A percentile compares a stretch with the other conserved stretches of the same genome.
phyloP scores from a whole-genome alignment of 2,113 vertebrate species.

The Amphiprion ocellaris region DNA sequence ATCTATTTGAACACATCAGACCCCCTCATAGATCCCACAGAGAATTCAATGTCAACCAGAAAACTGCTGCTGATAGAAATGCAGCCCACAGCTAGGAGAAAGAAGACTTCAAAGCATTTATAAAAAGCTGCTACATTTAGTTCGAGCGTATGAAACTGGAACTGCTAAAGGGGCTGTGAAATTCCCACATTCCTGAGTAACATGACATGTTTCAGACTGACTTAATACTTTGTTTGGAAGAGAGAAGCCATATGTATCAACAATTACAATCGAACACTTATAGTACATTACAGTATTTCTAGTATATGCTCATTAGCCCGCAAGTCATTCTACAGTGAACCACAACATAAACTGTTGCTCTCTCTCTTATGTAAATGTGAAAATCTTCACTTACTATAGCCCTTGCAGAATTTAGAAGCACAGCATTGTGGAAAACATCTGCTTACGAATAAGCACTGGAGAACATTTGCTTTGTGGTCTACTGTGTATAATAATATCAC shows the following conservation, averaged over 20 bases:
- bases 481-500: no score
- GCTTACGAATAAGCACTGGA: neutral
- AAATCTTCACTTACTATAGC: neutral
- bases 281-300: no score
- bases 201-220: neutral
- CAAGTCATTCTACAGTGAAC: neutral
- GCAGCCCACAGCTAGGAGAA: slow-evolving; percentile 33
- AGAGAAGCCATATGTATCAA: neutral
- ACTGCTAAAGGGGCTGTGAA: slow-evolving; percentile 10
- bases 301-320: neutral
- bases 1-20: slow-evolving; percentile 73
- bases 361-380: neutral
- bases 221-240: neutral
- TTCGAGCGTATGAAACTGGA: slow-evolving; percentile 3
- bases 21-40: slow-evolving; percentile 53
- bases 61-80: slow-evolving; percentile 49
- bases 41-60: slow-evolving; percentile 53
- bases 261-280: neutral
- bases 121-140: slow-evolving; percentile 44
- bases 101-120: slow-evolving; percentile 34
- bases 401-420: neutral
- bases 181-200: slow-evolving; percentile 1
- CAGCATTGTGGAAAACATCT: neutral
- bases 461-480: no score
- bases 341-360: neutral